A percentile compares a stretch with the other conserved stretches of the same genome.
Evolutionary conservation across 1,140 invertebrate species (phyloP).

Genomic region (Panagrolaimus sp.): DNA sequence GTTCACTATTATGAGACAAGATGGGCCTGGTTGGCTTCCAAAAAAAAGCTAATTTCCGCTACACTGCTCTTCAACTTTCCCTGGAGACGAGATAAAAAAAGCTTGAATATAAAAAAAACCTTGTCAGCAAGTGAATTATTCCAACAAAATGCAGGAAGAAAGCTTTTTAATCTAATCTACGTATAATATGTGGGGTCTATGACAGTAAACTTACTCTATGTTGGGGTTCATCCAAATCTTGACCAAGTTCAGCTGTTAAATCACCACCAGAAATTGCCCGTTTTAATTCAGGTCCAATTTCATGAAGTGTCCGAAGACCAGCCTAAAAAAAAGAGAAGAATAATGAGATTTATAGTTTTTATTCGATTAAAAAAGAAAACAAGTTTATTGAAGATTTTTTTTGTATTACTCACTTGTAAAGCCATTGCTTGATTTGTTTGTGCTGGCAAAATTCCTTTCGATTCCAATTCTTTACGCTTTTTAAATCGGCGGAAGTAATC

Average conservation of each 20-base stretch:
- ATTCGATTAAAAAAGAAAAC: conserved; percentile 5
- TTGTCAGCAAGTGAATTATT: neutral
- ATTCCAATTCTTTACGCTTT: conserved; percentile 81
- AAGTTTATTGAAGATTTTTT: conserved; percentile 3
- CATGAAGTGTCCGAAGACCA: conserved; percentile 87
- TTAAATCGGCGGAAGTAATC: conserved; percentile 99
- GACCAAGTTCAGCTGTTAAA: conserved; percentile 70
- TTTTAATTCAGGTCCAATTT: conserved; percentile 93
- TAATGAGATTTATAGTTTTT: neutral
- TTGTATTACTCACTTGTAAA: conserved; percentile 61
- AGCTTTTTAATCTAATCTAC: neutral
- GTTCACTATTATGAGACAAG: too few species aligned
- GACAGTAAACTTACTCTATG: conserved; percentile 78
- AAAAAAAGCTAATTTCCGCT: conserved; percentile 19
- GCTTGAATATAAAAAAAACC: conserved; percentile 9
- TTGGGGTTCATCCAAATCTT: conserved; percentile 76
- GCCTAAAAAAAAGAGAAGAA: conserved; percentile 66
- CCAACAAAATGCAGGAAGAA: neutral
- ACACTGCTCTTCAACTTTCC: conserved; percentile 1
- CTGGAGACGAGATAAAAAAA: conserved; percentile 6
- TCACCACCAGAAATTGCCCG: conserved; percentile 87
- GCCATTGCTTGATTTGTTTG: conserved; percentile 64
- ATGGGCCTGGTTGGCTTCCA: neutral
- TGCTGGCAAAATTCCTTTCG: conserved; percentile 64
- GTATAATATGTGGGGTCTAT: neutral